A percentile compares a stretch with the other conserved stretches of the same genome.
Evolutionary conservation across 2,888 invertebrate genomes (phyloP).

Genomic region (Drosophila mimica): DNA sequence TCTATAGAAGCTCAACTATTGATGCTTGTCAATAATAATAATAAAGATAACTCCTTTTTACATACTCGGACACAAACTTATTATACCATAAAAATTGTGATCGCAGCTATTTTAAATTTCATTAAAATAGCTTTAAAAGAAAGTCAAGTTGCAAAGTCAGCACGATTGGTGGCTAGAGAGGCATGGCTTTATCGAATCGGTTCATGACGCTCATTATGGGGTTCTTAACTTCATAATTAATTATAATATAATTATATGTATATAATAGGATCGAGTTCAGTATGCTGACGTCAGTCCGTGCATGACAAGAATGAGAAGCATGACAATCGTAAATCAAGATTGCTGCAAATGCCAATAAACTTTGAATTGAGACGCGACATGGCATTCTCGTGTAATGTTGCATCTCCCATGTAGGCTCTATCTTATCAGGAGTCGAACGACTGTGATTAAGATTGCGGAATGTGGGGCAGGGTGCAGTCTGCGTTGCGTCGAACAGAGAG

Average conservation of each 20-base stretch:
- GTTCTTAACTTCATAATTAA: not conserved
- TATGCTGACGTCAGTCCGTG: constrained; percentile 32
- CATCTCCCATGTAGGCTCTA: constrained; percentile 15
- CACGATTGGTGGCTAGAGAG: not conserved
- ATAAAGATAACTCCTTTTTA: not conserved
- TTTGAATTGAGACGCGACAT: constrained; percentile 11
- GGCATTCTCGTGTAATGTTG: constrained; percentile 8
- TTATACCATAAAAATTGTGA: not conserved
- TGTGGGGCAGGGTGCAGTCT: constrained; percentile 59
- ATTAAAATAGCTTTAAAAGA: not conserved
- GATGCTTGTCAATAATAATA: not conserved
- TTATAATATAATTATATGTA: not conserved
- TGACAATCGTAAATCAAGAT: constrained; percentile 7
- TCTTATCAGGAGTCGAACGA: constrained; percentile 16
- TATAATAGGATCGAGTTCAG: constrained; percentile 10
- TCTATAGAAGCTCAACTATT: not conserved
- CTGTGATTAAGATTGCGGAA: constrained; percentile 48
- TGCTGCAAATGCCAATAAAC: constrained; percentile 25
- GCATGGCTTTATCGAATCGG: not conserved
- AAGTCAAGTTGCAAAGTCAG: not conserved
- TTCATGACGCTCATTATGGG: not conserved
- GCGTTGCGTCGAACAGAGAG: constrained; percentile 9
- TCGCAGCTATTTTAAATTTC: not conserved
- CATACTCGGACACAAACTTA: not conserved
- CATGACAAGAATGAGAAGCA: constrained; percentile 25